Base-by-base conservation (phyloP, 1,140 invertebrate species). In the Platyscapa corneri region DNA sequence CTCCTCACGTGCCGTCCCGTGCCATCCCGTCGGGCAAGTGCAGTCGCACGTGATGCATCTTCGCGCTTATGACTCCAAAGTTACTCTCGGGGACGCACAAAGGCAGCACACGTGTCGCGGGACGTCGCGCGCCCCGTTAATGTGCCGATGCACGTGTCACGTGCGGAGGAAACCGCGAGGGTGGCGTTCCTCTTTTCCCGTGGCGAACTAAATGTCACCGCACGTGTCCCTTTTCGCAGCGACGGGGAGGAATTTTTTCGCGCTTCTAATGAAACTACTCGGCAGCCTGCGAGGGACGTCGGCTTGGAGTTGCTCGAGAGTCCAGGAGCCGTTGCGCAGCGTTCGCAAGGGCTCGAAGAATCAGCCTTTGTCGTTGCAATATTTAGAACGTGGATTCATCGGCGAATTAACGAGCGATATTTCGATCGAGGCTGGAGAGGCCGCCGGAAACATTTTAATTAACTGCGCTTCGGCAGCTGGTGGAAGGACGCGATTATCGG, bases 121-220 rank as follows among this genome's bases (percentile, higher is more conserved):
- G 14, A 18, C 32, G 46, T 32, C 83, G 75, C 6, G 46, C 60
- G 37, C 20, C n/a, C 0, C 37, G 39, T 34, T 23, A n/a, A 64
- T 23, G 88, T 88, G 87, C 87, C 84, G 42, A 90, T 89, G 91
- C 91, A 92, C 91, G 91, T 92, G 91, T 90, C 91, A 88, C 91
- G 88, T 90, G 91, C 89, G 86, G 53, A 83, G 70, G 70, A 74
- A 74, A 70, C 64, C 37, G 64, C 64, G 64, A 39, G 42, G 32
- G 27, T 42, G 37, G 27, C 30, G 46, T 2, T 18, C 18, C 30
- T 18, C 34, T 46, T 39, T 80, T 42, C 77, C n/a, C 34, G 64
- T 0, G 32, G 37, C 27, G 18, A 20, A 20, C 37, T n/a, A 74
- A 74, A 42, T 74, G 32, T 74, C 5, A 42, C 8, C 20, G 70